These are phyloP conservation scores for Rallus crepitans DNA, from an alignment of 2,797 vertebrate genomes.

Conservation along the genomic window DNA sequence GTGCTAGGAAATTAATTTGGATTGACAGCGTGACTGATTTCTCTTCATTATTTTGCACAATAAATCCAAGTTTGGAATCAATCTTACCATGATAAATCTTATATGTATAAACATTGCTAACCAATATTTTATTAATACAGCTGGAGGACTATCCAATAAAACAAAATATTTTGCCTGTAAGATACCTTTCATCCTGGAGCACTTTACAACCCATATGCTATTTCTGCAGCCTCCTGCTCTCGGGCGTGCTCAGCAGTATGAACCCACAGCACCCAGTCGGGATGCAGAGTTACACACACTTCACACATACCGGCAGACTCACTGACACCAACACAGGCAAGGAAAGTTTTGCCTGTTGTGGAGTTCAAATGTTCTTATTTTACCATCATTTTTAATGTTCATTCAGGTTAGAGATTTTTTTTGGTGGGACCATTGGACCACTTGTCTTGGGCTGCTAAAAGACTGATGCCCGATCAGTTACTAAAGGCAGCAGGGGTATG, in stretches of 20 bases:
- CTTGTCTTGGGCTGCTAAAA: not conserved
- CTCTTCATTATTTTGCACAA: constrained; percentile 21
- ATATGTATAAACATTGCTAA: not conserved
- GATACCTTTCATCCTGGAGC: not conserved
- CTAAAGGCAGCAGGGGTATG: not conserved
- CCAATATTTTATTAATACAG: constrained; percentile 50
- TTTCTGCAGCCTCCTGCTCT: not conserved
- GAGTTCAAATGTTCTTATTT: not conserved
- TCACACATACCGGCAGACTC: not conserved
- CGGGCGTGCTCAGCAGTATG: rapidly evolving
- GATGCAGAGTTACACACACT: not conserved
- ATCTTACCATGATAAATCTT: constrained; percentile 39
- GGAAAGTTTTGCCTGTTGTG: not conserved
- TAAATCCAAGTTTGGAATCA: constrained; percentile 41
- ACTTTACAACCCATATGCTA: not conserved
- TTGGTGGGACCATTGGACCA: not conserved
- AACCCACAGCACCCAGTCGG: not conserved
- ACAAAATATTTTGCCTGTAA: constrained; percentile 34
- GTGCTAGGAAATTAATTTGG: not conserved
- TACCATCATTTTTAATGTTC: not conserved
- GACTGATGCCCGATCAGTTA: not conserved
- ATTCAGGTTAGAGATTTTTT: not conserved
- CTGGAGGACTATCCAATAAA: constrained; percentile 14
- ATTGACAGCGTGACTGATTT: constrained; percentile 42
- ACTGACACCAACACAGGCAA: not conserved